Percentiles rank a stretch among this genome's conserved stretches.
These are phyloP conservation scores for Apostichopus japonicus DNA, from an alignment of 35 echinoderm and acorn worm species.

Conservation along the genomic window DNA sequence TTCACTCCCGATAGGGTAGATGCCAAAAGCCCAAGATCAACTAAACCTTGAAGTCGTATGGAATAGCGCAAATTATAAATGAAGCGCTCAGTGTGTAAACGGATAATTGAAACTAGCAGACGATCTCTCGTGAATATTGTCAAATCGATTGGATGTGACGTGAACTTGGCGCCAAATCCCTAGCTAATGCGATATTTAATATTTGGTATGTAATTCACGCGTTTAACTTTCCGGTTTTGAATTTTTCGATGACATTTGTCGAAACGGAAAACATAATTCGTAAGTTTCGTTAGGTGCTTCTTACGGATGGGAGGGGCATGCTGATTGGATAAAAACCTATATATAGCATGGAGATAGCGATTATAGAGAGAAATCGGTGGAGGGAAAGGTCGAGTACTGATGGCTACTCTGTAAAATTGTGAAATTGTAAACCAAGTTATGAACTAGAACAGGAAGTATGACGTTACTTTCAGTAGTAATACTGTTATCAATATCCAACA, in stretches of 20 bases:
- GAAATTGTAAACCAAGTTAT: too few relatives aligned
- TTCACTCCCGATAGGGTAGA: not conserved
- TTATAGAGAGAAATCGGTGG: too few relatives aligned
- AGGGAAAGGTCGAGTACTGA: too few relatives aligned
- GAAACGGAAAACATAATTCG: not conserved
- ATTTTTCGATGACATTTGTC: not conserved
- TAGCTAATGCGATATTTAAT: constrained; percentile 23
- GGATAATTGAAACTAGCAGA: not conserved
- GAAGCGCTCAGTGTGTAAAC: not conserved
- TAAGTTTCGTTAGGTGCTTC: not conserved
- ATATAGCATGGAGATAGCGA: too few relatives aligned
- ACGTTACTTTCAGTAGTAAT: too few relatives aligned
- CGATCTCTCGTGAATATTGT: not conserved
- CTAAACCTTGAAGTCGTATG: not conserved
- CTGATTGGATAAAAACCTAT: too few relatives aligned
- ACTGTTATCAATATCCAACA: too few relatives aligned
- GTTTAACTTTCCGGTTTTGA: not conserved
- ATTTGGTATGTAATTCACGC: not conserved
- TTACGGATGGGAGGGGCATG: not conserved
- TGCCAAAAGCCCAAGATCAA: not conserved
- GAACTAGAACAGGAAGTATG: too few relatives aligned
- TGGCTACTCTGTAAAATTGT: too few relatives aligned
- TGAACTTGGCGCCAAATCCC: constrained; percentile 17
- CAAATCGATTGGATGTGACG: constrained; percentile 16
- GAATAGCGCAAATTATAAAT: not conserved